phyloP scores from a whole-genome alignment of 2,113 vertebrate species.

The Boleophthalmus pectinirostris region DNA sequence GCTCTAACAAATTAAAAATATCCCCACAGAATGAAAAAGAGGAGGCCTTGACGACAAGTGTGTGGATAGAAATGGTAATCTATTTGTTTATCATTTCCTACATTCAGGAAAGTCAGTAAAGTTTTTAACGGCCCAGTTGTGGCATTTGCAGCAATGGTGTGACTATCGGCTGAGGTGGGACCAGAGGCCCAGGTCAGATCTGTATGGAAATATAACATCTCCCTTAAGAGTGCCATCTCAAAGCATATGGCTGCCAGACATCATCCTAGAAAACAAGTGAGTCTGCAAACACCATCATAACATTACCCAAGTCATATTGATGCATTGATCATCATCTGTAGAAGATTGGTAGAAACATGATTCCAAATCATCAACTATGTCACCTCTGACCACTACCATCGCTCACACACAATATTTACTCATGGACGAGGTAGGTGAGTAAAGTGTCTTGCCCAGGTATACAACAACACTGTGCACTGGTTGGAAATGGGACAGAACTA shows the following conservation, averaged over 20 bases:
- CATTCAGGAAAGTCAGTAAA: neutral
- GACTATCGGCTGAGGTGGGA: constrained; percentile 92
- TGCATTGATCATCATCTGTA: neutral
- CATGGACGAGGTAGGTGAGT: too few relatives aligned
- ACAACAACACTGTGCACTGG: too few relatives aligned
- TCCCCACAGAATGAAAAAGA: constrained; percentile 87
- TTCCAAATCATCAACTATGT: too few relatives aligned
- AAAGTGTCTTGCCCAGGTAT: too few relatives aligned
- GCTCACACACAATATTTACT: too few relatives aligned
- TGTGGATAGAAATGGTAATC: constrained; percentile 96
- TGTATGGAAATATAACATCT: constrained; percentile 81
- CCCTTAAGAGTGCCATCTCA: constrained; percentile 85
- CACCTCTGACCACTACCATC: too few relatives aligned
- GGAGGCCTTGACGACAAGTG: constrained; percentile 90
- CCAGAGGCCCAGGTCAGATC: constrained; percentile 54
- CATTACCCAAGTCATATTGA: neutral
- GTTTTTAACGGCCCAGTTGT: constrained; percentile 4
- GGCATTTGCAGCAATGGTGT: constrained; percentile 82
- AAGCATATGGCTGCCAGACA: constrained; percentile 90
- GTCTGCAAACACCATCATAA: constrained; percentile 19
- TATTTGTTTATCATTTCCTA: neutral
- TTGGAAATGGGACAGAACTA: too few relatives aligned
- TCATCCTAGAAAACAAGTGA: constrained; percentile 95
- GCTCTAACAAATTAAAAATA: constrained; percentile 1
- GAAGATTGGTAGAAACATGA: too few relatives aligned